phyloP scores from a whole-genome alignment of 2,888 invertebrate species.

The Dysmachus trigonus region DNA sequence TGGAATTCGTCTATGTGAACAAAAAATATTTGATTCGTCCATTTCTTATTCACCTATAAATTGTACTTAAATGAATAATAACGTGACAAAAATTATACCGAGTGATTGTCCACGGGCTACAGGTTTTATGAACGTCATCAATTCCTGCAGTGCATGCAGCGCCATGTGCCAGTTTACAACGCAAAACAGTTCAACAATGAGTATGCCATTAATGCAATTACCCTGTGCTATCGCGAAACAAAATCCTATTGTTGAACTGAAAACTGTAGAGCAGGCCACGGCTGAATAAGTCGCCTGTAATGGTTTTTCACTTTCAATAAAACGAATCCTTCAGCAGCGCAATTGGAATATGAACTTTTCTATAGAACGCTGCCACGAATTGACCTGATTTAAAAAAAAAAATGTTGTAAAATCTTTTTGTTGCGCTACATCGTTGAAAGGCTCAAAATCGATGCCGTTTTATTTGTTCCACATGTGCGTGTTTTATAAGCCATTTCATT shows the following conservation, averaged over 20 bases:
- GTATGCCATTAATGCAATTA: neutral
- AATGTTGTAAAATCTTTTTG: neutral
- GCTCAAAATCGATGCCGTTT: conserved; percentile 10
- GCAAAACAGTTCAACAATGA: neutral
- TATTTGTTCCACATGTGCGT: conserved; percentile 25
- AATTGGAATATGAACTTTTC: neutral
- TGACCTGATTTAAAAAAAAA: conserved; percentile 30
- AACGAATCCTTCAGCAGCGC: neutral
- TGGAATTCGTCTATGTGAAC: neutral
- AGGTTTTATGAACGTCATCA: neutral
- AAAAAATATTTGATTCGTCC: neutral
- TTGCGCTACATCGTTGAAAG: neutral
- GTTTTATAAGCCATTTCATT: conserved; percentile 3
- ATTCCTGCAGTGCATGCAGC: neutral
- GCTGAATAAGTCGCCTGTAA: neutral
- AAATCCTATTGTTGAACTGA: neutral
- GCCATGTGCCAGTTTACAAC: neutral
- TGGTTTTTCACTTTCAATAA: neutral
- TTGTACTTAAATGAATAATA: neutral
- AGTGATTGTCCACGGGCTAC: neutral
- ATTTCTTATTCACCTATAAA: neutral
- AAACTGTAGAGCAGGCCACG: neutral
- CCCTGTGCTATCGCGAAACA: neutral
- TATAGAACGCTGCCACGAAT: conserved; percentile 1
- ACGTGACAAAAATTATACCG: neutral